Base-by-base conservation (phyloP, 2,888 invertebrate species). In the Alloscopus bannaensis region DNA sequence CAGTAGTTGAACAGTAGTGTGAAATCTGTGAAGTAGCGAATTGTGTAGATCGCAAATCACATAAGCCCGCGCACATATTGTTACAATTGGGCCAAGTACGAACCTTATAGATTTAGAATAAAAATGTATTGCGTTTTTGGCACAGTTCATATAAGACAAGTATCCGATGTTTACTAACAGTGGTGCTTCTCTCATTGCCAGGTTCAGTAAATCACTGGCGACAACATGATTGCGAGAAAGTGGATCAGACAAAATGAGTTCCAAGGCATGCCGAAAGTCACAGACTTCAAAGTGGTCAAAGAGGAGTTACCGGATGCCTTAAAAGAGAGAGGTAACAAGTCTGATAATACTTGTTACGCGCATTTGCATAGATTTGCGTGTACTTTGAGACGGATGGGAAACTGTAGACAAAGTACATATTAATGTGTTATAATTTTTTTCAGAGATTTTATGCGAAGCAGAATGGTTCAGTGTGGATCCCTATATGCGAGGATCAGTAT, bases 211-310 rank as follows among this genome's bases (percentile, higher is more conserved):
- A 16, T 20, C 18, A 4, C 20, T n/a, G 20, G n/a, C 22, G 26
- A 40, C n/a, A 68, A 76, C 47, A 76, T 76, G 76, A 66, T 59
- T 42, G 69, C 62, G 6, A 69, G 40, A 77, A 77, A 69, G 64
- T 69, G 76, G 77, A 62, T 70, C 18, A 22, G 55, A 1, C 60
- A 77, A 28, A 70, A 64, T 57, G 70, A 77, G 29, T 70, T 64
- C 50, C 52, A 70, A 20, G 70, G 70, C 1, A 62, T 68, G 20
- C 76, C 76, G 1, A 76, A 76, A 69, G 11, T 28, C 2, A 31
- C 68, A 1, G 76, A 76, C 29, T 76, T 76, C 31, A 62, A 76
- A 18, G 0, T 76, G 11, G 76, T 76, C 6, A 62, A 62, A 20
- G 76, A 76, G 55, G 24, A 40, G 1, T n/a, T 76, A 8, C 28